A percentile compares a stretch with the other conserved stretches of the same genome.
Evolutionary conservation across 2,797 vertebrate genomes (phyloP).

Genomic region (Tangara arthus): DNA sequence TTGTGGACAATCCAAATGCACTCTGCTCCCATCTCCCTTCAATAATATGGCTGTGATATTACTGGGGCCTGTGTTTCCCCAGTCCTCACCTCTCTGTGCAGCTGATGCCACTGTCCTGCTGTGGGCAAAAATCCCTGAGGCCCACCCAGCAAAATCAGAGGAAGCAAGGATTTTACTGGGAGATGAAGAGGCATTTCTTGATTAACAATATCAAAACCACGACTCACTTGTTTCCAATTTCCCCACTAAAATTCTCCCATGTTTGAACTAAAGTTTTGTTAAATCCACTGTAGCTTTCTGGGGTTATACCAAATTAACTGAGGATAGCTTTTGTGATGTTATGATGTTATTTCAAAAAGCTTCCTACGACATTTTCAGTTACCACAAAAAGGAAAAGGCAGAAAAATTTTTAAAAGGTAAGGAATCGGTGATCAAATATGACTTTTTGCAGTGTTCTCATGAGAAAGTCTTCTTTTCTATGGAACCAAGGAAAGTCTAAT

Average conservation of each 20-base stretch:
- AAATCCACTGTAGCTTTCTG: not conserved
- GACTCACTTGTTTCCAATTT: not conserved
- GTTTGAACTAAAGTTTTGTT: not conserved
- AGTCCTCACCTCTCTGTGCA: not conserved
- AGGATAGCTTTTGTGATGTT: not conserved
- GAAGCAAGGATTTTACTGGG: not conserved
- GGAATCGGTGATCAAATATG: not conserved
- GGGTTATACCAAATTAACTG: not conserved
- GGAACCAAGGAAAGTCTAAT: not conserved
- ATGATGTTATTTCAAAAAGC: not conserved
- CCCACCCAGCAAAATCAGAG: not conserved
- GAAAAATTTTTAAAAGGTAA: not conserved
- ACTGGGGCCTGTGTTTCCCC: not conserved
- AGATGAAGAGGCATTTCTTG: not conserved
- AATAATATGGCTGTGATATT: rapidly evolving
- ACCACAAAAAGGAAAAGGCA: not conserved
- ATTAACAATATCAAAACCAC: not conserved
- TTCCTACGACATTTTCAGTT: not conserved
- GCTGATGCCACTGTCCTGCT: not conserved
- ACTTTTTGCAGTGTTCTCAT: not conserved
- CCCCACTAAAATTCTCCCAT: not conserved
- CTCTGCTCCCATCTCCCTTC: not conserved
- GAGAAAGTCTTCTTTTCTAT: not conserved
- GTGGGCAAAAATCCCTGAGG: not conserved
- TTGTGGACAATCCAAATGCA: not conserved